phyloP scores from a whole-genome alignment of 2,113 vertebrate genomes.

The Platanista minor region DNA sequence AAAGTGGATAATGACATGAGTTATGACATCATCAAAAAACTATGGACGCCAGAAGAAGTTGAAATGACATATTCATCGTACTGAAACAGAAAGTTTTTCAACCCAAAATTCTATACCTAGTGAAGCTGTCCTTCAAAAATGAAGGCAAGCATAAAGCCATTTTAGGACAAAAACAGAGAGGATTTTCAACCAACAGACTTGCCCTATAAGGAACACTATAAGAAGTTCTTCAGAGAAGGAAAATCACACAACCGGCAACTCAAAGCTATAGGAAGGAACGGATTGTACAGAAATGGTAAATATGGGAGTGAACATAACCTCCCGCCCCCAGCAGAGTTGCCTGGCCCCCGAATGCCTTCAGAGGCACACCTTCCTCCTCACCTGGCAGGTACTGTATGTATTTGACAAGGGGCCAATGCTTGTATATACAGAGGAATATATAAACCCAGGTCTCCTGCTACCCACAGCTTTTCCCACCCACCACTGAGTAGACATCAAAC shows the following conservation, averaged over 20 bases:
- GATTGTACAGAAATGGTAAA: background rate
- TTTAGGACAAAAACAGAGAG: background rate
- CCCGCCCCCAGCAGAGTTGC: background rate
- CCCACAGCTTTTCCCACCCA: background rate
- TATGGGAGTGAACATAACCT: background rate
- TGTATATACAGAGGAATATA: background rate
- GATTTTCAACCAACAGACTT: background rate
- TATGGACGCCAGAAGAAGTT: background rate
- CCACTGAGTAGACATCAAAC: background rate
- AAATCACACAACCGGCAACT: background rate
- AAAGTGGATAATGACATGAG: background rate
- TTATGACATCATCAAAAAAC: background rate
- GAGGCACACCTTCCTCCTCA: background rate
- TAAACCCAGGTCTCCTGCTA: background rate
- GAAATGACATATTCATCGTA: background rate
- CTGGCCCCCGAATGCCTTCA: background rate
- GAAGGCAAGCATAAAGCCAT: background rate
- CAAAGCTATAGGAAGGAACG: background rate
- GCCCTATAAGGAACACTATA: background rate
- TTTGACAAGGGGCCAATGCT: background rate
- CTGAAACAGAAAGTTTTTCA: background rate
- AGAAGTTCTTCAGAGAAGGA: background rate
- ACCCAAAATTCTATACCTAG: background rate
- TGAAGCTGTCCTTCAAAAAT: background rate
- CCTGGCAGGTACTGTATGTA: background rate